Evolutionary conservation across 2,888 invertebrate genomes (phyloP), one percentile per base, ranked within the genome.

Genomic region (Vanessa cardui): DNA sequence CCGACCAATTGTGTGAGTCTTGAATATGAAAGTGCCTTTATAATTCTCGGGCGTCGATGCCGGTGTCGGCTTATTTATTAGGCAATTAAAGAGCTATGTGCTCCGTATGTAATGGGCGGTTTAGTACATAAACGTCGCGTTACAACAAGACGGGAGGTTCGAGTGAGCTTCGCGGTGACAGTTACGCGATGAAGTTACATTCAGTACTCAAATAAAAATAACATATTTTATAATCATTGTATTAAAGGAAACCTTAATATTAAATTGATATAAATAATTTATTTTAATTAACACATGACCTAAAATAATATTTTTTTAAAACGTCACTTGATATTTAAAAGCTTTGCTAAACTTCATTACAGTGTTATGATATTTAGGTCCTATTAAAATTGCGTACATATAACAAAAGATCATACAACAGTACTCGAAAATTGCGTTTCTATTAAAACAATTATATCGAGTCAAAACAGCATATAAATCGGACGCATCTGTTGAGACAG

Each of bases 1-100:
- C 88, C 88, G 85, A 79, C 85, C 88, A 88, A 90, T 90, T 90
- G 89, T 88, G 79, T 77, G 76, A 77, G 77, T 77, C 82, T 81
- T 83, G 79, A 82, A 84, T 85, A 83, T 85, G 83, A 84, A 86
- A 88, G 83, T 83, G 84, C 80, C 84, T 88, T 89, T 89, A 87
- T 88, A 88, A 88, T 88, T 83, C 78, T 78, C 73, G 83, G 83
- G 87, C 87, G 85, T 81, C 79, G 81, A 79, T 78, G 78, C 76
- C 78, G 77, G 73, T 80, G 77, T 75, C 74, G 76, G 73, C 74
- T 77, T 78, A 78, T 78, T 78, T 80, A 76, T 75, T 78, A 75
- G 78, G 80, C 78, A 78, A 80, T 82, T 81, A 77, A 78, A 72
- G 71, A 68, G 65, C 64, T 73, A 72, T 72, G 64, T 71, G 72